Evolutionary conservation across 2,888 invertebrate genomes (phyloP), one percentile per base, ranked within the genome.

Genomic region (Muscina levida): DNA sequence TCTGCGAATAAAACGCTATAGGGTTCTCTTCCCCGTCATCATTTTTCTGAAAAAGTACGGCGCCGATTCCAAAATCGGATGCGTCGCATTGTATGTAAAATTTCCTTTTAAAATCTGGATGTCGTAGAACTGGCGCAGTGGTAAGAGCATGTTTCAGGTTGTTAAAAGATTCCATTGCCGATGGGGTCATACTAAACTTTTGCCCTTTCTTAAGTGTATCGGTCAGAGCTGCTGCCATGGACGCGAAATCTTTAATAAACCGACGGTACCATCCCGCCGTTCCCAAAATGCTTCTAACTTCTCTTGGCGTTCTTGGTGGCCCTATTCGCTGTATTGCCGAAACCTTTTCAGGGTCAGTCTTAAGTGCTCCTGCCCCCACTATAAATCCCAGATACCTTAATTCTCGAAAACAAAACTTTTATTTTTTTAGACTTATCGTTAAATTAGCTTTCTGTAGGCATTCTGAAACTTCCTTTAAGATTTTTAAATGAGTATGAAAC

Each of bases 251-350:
- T n/a, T n/a, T n/a, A n/a, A 31, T 31, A 31, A 31, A 31, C 3
- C 31, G 31, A 8, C 73, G 17, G 26, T 73, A 66, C 66, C 73
- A 66, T 2, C 67, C 59, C 1, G 68, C 59, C 10, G 75, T 67
- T 8, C 75, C 75, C 1, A 75, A 11, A 68, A 75, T 68, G 13
- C 75, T 75, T 0, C 66, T 2, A 1, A 74, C 67, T 39, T 66
- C 74, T 17, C 74, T 66, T 0, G 56, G 5, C 0, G 53, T 22
- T 6, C n/a, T 51, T 10, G 56, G 73, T 13, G 66, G 3, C 11
- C 11, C 22, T 19, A 53, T 53, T 19, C 11, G 11, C 26, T 26
- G 1, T n/a, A 56, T 56, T 11, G 56, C 31, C 2, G 6, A 26
- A 26, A 48, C 48, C 6, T 72, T 72, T 11, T 72, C 72, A 0